These are phyloP conservation scores for Pteromalus puparum DNA, from an alignment of 1,140 invertebrate genomes.

Conservation along the genomic window DNA sequence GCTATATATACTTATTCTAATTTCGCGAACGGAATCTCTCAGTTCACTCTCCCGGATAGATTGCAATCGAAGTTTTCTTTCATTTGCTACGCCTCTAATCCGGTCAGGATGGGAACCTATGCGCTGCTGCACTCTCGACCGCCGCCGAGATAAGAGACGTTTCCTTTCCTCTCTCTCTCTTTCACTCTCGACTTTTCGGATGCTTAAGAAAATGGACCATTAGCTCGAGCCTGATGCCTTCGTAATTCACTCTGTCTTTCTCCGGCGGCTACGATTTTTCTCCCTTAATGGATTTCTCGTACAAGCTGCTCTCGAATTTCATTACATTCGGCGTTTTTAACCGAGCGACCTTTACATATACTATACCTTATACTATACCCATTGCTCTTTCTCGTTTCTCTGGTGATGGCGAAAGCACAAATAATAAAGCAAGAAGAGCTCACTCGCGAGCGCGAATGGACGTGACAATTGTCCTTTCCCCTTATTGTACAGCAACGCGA, in stretches of 20 bases:
- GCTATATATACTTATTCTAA: neutral
- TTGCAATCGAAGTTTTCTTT: neutral
- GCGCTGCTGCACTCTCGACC: neutral
- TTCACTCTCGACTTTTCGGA: neutral
- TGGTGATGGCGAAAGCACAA: too few relatives aligned
- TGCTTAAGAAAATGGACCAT: neutral
- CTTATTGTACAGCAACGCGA: too few relatives aligned
- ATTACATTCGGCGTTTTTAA: too few relatives aligned
- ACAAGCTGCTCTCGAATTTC: too few relatives aligned
- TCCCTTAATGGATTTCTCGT: neutral
- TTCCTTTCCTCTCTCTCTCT: too few relatives aligned
- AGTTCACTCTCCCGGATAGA: neutral
- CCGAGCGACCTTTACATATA: too few relatives aligned
- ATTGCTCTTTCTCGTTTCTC: neutral
- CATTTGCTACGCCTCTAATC: neutral
- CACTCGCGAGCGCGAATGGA: neutral
- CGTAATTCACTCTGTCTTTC: neutral
- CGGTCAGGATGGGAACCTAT: too few relatives aligned
- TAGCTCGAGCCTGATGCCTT: neutral
- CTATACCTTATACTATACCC: too few relatives aligned
- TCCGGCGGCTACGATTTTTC: neutral
- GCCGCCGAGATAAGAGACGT: neutral
- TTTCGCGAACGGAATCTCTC: neutral
- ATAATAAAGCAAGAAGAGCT: too few relatives aligned
- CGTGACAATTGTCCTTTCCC: too few relatives aligned